These are phyloP conservation scores for Eretmocerus hayati DNA, from an alignment of 2,888 invertebrate species.

Conservation along the genomic window DNA sequence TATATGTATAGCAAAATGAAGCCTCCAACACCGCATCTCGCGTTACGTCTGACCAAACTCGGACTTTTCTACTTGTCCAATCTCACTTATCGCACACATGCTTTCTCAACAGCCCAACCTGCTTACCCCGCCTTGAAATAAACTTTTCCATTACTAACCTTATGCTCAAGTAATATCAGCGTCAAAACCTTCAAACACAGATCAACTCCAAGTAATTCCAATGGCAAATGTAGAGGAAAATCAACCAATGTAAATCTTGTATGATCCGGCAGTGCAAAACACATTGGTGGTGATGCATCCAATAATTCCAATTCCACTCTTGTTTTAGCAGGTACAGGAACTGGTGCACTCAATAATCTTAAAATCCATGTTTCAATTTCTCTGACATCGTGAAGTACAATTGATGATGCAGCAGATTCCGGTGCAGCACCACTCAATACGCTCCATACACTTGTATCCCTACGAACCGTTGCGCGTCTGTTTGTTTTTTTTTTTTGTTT, in stretches of 20 bases:
- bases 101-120: too few relatives aligned
- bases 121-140: too few relatives aligned
- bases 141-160: too few relatives aligned
- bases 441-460: slow-evolving; percentile 90
- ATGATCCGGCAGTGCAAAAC: slow-evolving; percentile 95
- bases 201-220: slow-evolving; percentile 96
- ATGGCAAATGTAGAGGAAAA: slow-evolving; percentile 94
- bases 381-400: slow-evolving; percentile 90
- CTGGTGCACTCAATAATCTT: slow-evolving; percentile 90
- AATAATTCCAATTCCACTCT: slow-evolving; percentile 68
- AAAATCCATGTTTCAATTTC: slow-evolving; percentile 99
- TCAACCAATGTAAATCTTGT: slow-evolving; percentile 95
- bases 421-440: slow-evolving; percentile 78
- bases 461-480: too few relatives aligned
- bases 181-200: slow-evolving; percentile 94
- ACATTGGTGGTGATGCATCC: slow-evolving; percentile 73
- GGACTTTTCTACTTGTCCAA: too few relatives aligned
- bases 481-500: too few relatives aligned
- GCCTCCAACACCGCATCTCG: too few relatives aligned
- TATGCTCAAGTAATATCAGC: slow-evolving; percentile 93
- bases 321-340: slow-evolving; percentile 96
- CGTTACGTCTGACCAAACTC: too few relatives aligned
- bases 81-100: too few relatives aligned
- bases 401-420: slow-evolving; percentile 73
- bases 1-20: too few relatives aligned